Percentiles rank a stretch among this genome's conserved stretches.
Conservation (phyloP, 2,113 vertebrate species). For the Oncorhynchus mykiss region DNA sequence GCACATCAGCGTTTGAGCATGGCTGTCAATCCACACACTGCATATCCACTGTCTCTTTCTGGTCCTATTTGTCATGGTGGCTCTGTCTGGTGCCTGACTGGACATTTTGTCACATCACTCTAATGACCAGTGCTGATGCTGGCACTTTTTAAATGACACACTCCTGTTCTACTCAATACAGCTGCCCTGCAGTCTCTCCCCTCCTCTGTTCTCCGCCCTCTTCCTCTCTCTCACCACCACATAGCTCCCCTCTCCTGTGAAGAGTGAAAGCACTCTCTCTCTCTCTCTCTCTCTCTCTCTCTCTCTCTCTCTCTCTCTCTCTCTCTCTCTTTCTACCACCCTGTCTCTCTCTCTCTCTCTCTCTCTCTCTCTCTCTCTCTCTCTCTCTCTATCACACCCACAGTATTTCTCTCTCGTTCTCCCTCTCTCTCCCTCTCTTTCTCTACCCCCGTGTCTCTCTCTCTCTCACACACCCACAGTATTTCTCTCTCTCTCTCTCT, state of each 20-base stretch:
- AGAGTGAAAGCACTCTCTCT: neutral
- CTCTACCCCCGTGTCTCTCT: neutral
- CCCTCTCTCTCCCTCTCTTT: neutral
- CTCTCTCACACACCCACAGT: too few relatives aligned
- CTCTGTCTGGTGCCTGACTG: conserved; percentile 43
- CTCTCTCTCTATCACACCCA: too few relatives aligned
- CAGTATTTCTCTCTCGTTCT: neutral
- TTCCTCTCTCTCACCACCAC: neutral
- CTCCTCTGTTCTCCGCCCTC: conserved; percentile 7
- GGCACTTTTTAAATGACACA: conserved; percentile 72
- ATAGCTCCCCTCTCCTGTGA: too few relatives aligned
- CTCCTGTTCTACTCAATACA: conserved; percentile 66
- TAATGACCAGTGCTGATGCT: conserved; percentile 74
- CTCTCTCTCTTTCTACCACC: neutral
- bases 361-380: too few relatives aligned
- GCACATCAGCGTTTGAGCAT: too few relatives aligned
- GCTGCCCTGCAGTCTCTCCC: conserved; percentile 58
- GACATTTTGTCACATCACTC: conserved; percentile 69
- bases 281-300: neutral
- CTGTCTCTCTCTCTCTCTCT: too few relatives aligned
- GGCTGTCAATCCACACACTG: neutral
- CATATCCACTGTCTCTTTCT: neutral
- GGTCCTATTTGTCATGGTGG: conserved; percentile 26
- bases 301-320: fast-evolving
- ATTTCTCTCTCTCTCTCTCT: neutral